Evolutionary conservation across 2,888 invertebrate species (phyloP), one percentile per base, ranked within the genome.

Genomic region (Abrostola tripartita): DNA sequence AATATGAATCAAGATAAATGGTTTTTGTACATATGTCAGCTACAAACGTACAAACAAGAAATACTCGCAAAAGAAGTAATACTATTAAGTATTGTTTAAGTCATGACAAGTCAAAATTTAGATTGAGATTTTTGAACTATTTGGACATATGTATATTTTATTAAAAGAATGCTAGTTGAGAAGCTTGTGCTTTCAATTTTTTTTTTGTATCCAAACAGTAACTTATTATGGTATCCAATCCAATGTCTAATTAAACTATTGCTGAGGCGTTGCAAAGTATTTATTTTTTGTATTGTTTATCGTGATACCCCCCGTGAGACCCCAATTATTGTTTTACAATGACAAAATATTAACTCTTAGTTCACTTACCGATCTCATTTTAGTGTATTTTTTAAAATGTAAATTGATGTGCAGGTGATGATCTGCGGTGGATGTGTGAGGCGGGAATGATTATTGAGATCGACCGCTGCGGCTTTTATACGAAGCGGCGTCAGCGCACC

Each of bases 391-490:
- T 77, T 73, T 72, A 75, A 79, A 79, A 81, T 82, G 74, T 75
- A 79, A 72, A 77, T 81, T 79, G 74, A 76, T 76, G 74, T 81
- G 77, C 72, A 81, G 67, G 69, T 78, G 87, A 85, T 91, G 92
- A 86, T 93, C 87, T 87, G 88, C 92, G 88, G 73, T 88, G 85
- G 90, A 90, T 89, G 92, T 90, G 85, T 90, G 87, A 81, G 81
- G 87, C 84, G 83, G 91, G 94, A 93, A 94, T 94, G 94, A 93
- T 93, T 93, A 92, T 94, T 93, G 90, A 94, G 92, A 90, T 88
- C 81, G 86, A 77, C 83, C 78, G 85, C 85, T 58, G 84, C 82
- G 70, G 90, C 92, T 93, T 94, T 88, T 94, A 94, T 94, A 94
- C 88, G 81, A 79, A 62, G 79, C 77, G 75, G 83, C 24, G 88